Percentiles rank a stretch among this genome's conserved stretches.
Conservation (phyloP, 2,888 invertebrate species). For the Junonia oenone region DNA sequence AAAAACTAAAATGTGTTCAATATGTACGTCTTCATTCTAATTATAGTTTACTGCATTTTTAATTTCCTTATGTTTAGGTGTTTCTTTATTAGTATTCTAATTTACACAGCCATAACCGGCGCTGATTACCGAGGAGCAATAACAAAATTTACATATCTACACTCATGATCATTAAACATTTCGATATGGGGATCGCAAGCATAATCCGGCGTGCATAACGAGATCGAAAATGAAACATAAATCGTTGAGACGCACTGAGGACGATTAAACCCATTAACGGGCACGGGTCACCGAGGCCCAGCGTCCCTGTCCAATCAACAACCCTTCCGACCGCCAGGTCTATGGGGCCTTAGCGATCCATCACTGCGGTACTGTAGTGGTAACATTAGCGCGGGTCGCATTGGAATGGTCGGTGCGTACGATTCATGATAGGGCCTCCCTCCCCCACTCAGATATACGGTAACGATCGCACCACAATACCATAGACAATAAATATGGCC, state of each 20-base stretch:
- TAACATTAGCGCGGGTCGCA: slow-evolving; percentile 44
- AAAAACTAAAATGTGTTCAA: too few relatives aligned
- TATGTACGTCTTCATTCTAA: too few relatives aligned
- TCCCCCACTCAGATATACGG: slow-evolving; percentile 71
- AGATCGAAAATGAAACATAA: slow-evolving; percentile 80
- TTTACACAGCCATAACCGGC: background rate
- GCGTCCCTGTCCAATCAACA: slow-evolving; percentile 65
- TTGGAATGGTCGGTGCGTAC: slow-evolving; percentile 63
- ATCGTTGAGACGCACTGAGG: slow-evolving; percentile 67
- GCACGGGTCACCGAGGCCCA: slow-evolving; percentile 60
- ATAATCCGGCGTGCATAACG: slow-evolving; percentile 72
- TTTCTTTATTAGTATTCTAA: background rate
- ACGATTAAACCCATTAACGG: slow-evolving; percentile 77
- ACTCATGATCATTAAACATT: slow-evolving; percentile 56
- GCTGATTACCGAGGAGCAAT: slow-evolving; percentile 10
- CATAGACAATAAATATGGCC: slow-evolving; percentile 73
- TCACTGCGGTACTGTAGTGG: slow-evolving; percentile 24
- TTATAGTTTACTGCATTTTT: too few relatives aligned
- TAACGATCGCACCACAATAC: slow-evolving; percentile 76
- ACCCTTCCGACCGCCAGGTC: slow-evolving; percentile 52
- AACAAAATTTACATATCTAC: slow-evolving; percentile 54
- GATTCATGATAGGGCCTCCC: slow-evolving; percentile 73
- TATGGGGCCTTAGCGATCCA: slow-evolving; percentile 28
- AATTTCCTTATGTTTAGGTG: background rate
- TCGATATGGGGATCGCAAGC: slow-evolving; percentile 47